phyloP scores from a whole-genome alignment of 2,113 vertebrate species.

The Callithrix jacchus region DNA sequence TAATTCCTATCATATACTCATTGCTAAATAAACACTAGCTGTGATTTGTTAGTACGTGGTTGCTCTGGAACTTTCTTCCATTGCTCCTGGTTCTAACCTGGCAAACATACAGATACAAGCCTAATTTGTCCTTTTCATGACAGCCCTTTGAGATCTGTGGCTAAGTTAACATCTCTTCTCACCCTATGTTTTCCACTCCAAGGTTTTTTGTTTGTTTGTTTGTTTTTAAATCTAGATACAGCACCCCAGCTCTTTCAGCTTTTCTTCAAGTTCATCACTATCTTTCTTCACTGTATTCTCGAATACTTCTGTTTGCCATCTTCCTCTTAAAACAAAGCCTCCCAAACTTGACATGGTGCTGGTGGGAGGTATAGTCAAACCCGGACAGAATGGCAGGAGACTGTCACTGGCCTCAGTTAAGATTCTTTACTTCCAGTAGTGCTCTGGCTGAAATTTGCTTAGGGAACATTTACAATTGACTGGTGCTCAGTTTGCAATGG shows the following conservation, averaged over 20 bases:
- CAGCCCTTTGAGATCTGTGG: background rate
- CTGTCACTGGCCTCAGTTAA: background rate
- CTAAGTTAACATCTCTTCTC: background rate
- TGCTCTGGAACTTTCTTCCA: background rate
- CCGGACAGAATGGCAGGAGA: background rate
- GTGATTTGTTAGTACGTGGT: background rate
- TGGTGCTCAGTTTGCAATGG: background rate
- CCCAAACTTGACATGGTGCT: background rate
- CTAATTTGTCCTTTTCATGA: constrained; percentile 3
- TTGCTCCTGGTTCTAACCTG: background rate
- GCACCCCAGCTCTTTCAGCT: background rate
- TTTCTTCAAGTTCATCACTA: background rate
- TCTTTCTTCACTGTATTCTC: background rate
- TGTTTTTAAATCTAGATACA: background rate
- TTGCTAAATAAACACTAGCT: background rate
- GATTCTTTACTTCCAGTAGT: background rate
- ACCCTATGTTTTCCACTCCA: background rate
- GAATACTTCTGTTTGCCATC: background rate
- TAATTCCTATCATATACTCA: background rate
- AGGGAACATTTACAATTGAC: background rate
- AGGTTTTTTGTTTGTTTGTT: background rate
- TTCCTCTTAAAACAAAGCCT: background rate
- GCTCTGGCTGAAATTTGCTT: background rate
- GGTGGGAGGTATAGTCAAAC: background rate
- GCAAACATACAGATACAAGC: background rate